A percentile compares a stretch with the other conserved stretches of the same genome.
phyloP scores from a whole-genome alignment of 92 coral and sea anemone species.

The Chrysogorgia sp. region DNA sequence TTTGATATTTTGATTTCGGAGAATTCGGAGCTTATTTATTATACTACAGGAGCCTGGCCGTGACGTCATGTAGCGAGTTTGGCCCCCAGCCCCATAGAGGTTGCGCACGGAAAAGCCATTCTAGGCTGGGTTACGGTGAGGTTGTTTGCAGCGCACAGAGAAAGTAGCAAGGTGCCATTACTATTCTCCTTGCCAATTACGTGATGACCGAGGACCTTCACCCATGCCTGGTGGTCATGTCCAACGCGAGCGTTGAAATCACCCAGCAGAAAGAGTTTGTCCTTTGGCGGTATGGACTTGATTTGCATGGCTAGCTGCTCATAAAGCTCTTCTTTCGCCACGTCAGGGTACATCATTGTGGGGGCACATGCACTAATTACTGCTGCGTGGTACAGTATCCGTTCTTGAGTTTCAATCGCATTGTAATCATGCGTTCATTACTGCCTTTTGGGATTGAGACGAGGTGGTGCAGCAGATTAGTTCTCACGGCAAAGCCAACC shows the following conservation, averaged over 20 bases:
- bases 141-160: slow-evolving; percentile 27
- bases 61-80: too few species aligned
- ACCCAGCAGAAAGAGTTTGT: slow-evolving; percentile 25
- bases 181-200: slow-evolving; percentile 30
- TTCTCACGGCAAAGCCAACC: slow-evolving; percentile 13
- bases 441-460: background rate
- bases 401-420: slow-evolving; percentile 18
- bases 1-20: too few species aligned
- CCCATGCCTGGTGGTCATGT: slow-evolving; percentile 17
- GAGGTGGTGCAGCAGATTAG: slow-evolving; percentile 18
- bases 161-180: slow-evolving; percentile 22
- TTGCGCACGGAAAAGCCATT: too few species aligned
- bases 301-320: slow-evolving; percentile 4
- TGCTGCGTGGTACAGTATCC: slow-evolving; percentile 20
- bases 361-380: slow-evolving; percentile 45
- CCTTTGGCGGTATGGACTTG: slow-evolving; percentile 11
- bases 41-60: too few species aligned
- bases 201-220: slow-evolving; percentile 22
- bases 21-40: too few species aligned
- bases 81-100: too few species aligned
- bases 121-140: too few species aligned
- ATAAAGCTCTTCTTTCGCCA: slow-evolving; percentile 28
- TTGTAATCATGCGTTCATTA: background rate
- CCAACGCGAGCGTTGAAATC: slow-evolving; percentile 44
- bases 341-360: slow-evolving; percentile 37